Conservation (phyloP, 37 sponge, comb jelly and placozoan species). For the Dysidea cf. avara region DNA sequence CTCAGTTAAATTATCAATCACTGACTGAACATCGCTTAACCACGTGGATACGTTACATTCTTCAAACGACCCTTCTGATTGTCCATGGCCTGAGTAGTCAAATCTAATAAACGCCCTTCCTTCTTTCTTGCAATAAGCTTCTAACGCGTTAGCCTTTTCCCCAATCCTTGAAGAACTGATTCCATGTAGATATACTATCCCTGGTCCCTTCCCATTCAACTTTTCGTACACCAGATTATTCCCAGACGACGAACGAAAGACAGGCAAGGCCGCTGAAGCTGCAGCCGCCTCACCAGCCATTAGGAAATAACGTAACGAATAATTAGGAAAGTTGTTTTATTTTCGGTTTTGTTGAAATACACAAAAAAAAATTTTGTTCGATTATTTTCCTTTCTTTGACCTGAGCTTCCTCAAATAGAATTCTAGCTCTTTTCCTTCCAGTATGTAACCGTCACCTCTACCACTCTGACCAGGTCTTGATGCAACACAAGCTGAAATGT, state of each 20-base stretch:
- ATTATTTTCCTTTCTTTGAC: slow-evolving; percentile 91
- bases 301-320: no score
- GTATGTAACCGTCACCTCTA: slow-evolving; percentile 93
- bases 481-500: slow-evolving; percentile 88
- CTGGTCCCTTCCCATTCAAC: slow-evolving; percentile 55
- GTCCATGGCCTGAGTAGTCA: slow-evolving; percentile 58
- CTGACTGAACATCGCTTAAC: slow-evolving; percentile 55
- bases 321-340: no score
- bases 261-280: no score
- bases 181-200: slow-evolving; percentile 70
- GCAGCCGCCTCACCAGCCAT: no score
- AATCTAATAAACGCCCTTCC: slow-evolving; percentile 51
- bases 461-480: slow-evolving; percentile 98
- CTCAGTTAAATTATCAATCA: slow-evolving; percentile 34
- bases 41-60: slow-evolving; percentile 62
- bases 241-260: slow-evolving; percentile 44
- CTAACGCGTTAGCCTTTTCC: slow-evolving; percentile 41
- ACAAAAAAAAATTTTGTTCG: neutral
- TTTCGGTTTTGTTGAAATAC: no score
- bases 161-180: slow-evolving; percentile 40
- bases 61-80: slow-evolving; percentile 30
- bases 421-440: slow-evolving; percentile 97
- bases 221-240: slow-evolving; percentile 48
- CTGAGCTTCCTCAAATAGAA: slow-evolving; percentile 92
- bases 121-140: slow-evolving; percentile 32